A percentile compares a stretch with the other conserved stretches of the same genome.
Evolutionary conservation across 2,888 invertebrate species (phyloP).

Genomic region (Boloria euphrosyne): DNA sequence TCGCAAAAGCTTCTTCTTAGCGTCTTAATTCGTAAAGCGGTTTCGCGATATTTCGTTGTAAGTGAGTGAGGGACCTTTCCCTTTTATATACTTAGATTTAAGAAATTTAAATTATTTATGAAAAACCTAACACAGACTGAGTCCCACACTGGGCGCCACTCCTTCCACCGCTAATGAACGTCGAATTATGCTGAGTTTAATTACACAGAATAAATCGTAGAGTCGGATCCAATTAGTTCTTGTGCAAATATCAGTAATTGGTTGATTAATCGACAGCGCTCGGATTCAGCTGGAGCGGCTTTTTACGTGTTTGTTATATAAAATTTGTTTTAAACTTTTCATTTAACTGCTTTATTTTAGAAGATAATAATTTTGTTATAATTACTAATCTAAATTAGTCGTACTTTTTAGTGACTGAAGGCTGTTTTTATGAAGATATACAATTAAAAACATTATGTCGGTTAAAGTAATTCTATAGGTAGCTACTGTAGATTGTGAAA

Average conservation of each 20-base stretch:
- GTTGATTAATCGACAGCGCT: conserved; percentile 57
- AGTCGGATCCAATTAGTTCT: conserved; percentile 63
- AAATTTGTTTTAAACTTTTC: not conserved
- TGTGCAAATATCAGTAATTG: conserved; percentile 70
- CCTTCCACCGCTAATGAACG: conserved; percentile 40
- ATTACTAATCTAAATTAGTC: too few species aligned
- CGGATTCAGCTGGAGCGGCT: conserved; percentile 23
- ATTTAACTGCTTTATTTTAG: not conserved
- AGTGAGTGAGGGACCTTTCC: not conserved
- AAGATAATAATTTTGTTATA: too few species aligned
- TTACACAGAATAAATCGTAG: conserved; percentile 49
- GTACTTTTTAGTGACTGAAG: too few species aligned
- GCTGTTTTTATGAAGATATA: too few species aligned
- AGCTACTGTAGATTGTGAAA: too few species aligned
- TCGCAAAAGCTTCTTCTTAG: too few species aligned
- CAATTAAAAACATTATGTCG: too few species aligned
- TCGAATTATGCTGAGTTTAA: conserved; percentile 42
- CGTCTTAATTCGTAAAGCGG: too few species aligned
- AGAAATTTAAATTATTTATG: not conserved
- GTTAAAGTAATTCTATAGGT: too few species aligned
- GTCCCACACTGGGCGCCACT: conserved; percentile 53
- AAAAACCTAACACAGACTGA: conserved; percentile 7
- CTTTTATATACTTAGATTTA: not conserved
- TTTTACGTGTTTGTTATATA: conserved; percentile 9
- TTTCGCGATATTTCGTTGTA: not conserved